Conservation (phyloP, 2,888 invertebrate species). For the Diploptera punctata region DNA sequence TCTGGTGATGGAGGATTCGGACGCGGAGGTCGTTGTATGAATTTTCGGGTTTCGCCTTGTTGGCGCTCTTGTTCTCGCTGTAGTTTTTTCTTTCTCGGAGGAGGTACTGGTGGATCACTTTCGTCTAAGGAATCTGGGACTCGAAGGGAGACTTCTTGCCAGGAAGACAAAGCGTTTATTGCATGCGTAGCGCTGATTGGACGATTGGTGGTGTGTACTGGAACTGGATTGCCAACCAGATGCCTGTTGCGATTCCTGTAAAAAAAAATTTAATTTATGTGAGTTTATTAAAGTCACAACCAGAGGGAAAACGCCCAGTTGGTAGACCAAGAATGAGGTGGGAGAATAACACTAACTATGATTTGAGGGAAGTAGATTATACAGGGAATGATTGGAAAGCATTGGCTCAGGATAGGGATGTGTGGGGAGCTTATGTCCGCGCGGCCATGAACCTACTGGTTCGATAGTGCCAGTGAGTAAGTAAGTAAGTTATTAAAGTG, state of each 20-base stretch:
- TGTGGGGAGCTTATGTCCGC: too few relatives aligned
- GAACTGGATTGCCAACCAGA: background rate
- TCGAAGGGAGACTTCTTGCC: conserved; percentile 29
- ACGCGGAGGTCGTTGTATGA: background rate
- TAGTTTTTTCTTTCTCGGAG: conserved; percentile 50
- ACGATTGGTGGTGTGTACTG: background rate
- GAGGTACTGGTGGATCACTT: conserved; percentile 51
- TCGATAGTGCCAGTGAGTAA: too few relatives aligned
- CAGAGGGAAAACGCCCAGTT: too few relatives aligned
- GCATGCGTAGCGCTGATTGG: background rate
- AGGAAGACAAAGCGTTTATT: conserved; percentile 12
- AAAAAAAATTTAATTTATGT: too few relatives aligned
- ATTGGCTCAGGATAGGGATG: too few relatives aligned
- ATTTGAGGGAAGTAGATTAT: too few relatives aligned
- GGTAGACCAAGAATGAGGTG: too few relatives aligned
- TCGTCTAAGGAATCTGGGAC: conserved; percentile 30
- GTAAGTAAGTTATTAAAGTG: too few relatives aligned
- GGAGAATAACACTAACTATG: too few relatives aligned
- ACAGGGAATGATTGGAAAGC: too few relatives aligned
- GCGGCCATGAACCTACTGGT: too few relatives aligned
- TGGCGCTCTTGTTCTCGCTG: background rate
- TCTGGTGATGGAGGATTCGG: conserved; percentile 9
- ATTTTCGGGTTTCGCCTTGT: background rate
- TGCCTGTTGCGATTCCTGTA: conserved; percentile 20
- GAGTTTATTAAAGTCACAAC: too few relatives aligned